Evolutionary conservation across 2,888 invertebrate species (phyloP), one percentile per base, ranked within the genome.

Genomic region (Epistrophe eligans): DNA sequence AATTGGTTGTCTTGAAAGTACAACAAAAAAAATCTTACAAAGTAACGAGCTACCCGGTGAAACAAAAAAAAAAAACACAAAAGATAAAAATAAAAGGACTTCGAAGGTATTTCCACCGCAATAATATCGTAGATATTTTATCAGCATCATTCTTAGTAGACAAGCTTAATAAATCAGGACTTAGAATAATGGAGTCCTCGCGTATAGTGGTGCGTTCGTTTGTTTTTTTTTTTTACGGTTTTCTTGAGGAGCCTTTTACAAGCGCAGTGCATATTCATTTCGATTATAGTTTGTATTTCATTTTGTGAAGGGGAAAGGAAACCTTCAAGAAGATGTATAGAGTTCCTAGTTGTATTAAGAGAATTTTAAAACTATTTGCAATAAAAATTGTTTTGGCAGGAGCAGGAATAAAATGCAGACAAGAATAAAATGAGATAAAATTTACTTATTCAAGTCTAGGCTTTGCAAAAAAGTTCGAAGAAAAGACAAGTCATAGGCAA

Each of bases 111-210:
- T 70, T 38, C 52, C 40, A 40, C 55, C 77, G 77, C 84, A 72
- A 64, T 85, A 77, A 85, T 81, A 85, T 81, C 80, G 73, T 62
- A 77, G 81, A 85, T 85, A 85, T 77, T 85, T 85, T 85, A 82
- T 85, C 81, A 85, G 85, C 50, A 73, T 74, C 82, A 77, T 70
- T 85, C 74, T 55, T 55, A 28, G n/a, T 43, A 82, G 82, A 77
- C 73, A 57, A 70, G 77, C 77, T 85, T 82, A 74, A 85, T 85
- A 85, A 85, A 85, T 85, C 85, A 81, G 85, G 85, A 77, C 85
- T 82, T 77, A 77, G 73, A 85, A 85, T 85, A 85, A 85, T 85
- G 73, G 85, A 85, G 82, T 85, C 77, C 67, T 82, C 70, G 82
- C 72, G 40, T 50, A 19, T 50, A 19, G 77, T 70, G 77, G 60